Evolutionary conservation across 2,888 invertebrate species (phyloP), one percentile per base, ranked within the genome.

Genomic region (Callyntrura sp.): DNA sequence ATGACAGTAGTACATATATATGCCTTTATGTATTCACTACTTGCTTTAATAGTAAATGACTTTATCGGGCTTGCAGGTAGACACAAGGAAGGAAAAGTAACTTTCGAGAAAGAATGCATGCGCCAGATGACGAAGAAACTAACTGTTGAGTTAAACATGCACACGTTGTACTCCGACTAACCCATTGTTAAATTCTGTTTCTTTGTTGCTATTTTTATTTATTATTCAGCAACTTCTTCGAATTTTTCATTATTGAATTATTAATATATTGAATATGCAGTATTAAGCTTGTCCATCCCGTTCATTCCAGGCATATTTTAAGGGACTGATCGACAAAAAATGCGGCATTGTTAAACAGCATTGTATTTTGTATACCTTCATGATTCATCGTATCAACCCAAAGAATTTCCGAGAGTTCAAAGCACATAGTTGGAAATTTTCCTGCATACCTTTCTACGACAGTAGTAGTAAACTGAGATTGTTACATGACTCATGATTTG

Each of bases 81-180:
- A 57, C 28, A 14, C 23, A n/a, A n/a, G 12, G 43, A 79, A 76
- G 23, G 51, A 73, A 73, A 73, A 73, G 23, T 20, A 6, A n/a
- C n/a, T n/a, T n/a, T n/a, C n/a, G n/a, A n/a, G n/a, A n/a, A 62
- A 68, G 48, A 68, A 83, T 48, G 65, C 51, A 43, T 20, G 28
- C n/a, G 48, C 35, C 82, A 83, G 82, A 83, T 83, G 82, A 83
- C 82, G 82, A 35, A 55, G 9, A 79, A 79, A 79, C 43, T 78
- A 5, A 73, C n/a, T n/a, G n/a, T n/a, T n/a, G n/a, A n/a, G n/a
- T n/a, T n/a, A n/a, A n/a, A n/a, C 17, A 73, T 20, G 23, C 23
- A 23, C 14, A 60, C 9, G 3, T 17, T n/a, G n/a, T n/a, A n/a
- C n/a, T n/a, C n/a, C n/a, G n/a, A n/a, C n/a, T n/a, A n/a, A n/a